Evolutionary conservation across 2,888 invertebrate genomes (phyloP).

Genomic region (Mamestra brassicae): DNA sequence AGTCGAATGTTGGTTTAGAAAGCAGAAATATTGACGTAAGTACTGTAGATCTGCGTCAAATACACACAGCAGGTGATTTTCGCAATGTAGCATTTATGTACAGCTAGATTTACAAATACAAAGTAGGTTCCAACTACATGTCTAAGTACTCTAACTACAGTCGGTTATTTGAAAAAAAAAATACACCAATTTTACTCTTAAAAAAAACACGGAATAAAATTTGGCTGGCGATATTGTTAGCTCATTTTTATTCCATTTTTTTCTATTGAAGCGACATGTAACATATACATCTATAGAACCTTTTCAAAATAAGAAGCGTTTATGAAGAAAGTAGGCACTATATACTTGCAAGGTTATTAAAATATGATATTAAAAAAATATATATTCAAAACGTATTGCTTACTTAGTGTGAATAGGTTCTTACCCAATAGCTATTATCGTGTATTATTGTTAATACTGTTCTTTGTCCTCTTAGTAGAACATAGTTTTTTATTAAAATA

Average conservation of each 20-base stretch:
- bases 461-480: slow-evolving; percentile 44
- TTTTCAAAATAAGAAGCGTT: slow-evolving; percentile 15
- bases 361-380: neutral
- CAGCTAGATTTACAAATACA: slow-evolving; percentile 55
- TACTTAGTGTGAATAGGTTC: slow-evolving; percentile 3
- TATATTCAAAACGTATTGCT: neutral
- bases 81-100: slow-evolving; percentile 49
- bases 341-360: neutral
- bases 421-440: neutral
- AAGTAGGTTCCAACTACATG: slow-evolving; percentile 16
- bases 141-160: slow-evolving; percentile 30
- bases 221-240: neutral
- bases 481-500: slow-evolving; percentile 25
- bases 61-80: slow-evolving; percentile 11
- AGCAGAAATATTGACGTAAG: slow-evolving; percentile 37
- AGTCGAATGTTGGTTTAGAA: slow-evolving; percentile 30
- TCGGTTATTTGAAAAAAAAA: slow-evolving; percentile 54
- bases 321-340: neutral
- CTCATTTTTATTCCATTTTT: neutral
- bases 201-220: neutral
- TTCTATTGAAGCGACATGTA: neutral
- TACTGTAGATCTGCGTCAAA: slow-evolving; percentile 17
- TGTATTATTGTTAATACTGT: slow-evolving; percentile 29
- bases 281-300: neutral
- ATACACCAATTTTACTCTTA: neutral